Evolutionary conservation across 1,140 invertebrate species (phyloP).

Genomic region (Macrobrachium nipponense): DNA sequence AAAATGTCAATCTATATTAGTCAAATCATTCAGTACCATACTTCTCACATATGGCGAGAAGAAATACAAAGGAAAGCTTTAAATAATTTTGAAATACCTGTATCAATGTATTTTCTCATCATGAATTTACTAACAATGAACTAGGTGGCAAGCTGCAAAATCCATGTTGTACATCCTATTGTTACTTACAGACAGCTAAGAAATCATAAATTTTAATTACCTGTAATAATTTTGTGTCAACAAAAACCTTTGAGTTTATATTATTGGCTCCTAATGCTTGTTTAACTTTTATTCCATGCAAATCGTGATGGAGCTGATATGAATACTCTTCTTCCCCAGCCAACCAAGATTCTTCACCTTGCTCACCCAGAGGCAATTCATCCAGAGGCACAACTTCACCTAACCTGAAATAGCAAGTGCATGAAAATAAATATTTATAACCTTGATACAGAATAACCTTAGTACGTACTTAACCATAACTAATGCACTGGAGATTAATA

Average conservation of each 20-base stretch:
- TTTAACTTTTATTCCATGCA: constrained; percentile 15
- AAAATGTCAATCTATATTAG: no score
- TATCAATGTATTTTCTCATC: no score
- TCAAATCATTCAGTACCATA: no score
- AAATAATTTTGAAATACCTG: no score
- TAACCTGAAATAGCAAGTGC: background rate
- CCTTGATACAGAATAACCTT: no score
- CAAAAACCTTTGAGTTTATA: background rate
- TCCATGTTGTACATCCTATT: background rate
- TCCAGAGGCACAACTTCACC: constrained; percentile 24
- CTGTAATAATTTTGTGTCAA: constrained; percentile 19
- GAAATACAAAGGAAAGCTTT: no score
- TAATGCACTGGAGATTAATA: no score
- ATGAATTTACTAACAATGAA: no score
- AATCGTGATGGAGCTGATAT: background rate
- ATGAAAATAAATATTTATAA: background rate
- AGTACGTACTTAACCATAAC: no score
- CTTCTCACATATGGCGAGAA: no score
- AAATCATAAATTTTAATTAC: background rate
- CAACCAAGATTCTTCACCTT: background rate
- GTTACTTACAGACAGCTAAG: background rate
- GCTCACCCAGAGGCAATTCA: constrained; percentile 5
- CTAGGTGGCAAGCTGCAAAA: no score
- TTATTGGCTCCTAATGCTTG: background rate
- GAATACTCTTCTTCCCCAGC: constrained; percentile 7